Conservation (phyloP, 37 sponge, comb jelly and placozoan genomes). For the Halisarca cf. caerulea region DNA sequence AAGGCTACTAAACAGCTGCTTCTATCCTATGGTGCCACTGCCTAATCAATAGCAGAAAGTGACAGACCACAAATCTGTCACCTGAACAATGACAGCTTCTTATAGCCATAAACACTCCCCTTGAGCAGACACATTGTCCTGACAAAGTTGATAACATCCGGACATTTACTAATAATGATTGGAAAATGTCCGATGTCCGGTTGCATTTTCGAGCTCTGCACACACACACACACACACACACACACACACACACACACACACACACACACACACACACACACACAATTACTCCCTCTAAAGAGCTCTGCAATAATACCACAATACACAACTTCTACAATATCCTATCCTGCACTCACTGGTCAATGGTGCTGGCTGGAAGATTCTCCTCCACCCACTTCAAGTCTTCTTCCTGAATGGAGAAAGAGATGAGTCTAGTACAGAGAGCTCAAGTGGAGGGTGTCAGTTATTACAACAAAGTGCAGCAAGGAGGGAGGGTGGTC, state of each 20-base stretch:
- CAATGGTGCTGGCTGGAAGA: slow-evolving; percentile 67
- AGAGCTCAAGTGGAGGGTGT: neutral
- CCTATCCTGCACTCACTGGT: slow-evolving; percentile 73
- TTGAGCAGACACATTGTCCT: too few species aligned
- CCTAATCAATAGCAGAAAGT: too few species aligned
- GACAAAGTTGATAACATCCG: too few species aligned
- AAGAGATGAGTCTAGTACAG: neutral
- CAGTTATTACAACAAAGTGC: neutral
- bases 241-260: slow-evolving; percentile 1
- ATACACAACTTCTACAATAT: neutral
- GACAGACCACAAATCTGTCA: too few species aligned
- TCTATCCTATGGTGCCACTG: too few species aligned
- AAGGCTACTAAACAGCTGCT: too few species aligned
- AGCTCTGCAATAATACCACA: neutral
- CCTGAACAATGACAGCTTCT: too few species aligned
- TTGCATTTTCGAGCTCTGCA: too few species aligned
- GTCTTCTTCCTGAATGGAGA: slow-evolving; percentile 70
- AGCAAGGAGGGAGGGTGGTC: neutral
- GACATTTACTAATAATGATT: too few species aligned
- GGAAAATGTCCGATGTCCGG: too few species aligned
- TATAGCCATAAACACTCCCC: too few species aligned
- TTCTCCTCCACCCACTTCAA: slow-evolving; percentile 87
- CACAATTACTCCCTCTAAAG: neutral
- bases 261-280: slow-evolving; percentile 1
- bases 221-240: slow-evolving; percentile 1